Base-by-base conservation (phyloP, 2,797 vertebrate genomes). In the Takifugu rubripes region DNA sequence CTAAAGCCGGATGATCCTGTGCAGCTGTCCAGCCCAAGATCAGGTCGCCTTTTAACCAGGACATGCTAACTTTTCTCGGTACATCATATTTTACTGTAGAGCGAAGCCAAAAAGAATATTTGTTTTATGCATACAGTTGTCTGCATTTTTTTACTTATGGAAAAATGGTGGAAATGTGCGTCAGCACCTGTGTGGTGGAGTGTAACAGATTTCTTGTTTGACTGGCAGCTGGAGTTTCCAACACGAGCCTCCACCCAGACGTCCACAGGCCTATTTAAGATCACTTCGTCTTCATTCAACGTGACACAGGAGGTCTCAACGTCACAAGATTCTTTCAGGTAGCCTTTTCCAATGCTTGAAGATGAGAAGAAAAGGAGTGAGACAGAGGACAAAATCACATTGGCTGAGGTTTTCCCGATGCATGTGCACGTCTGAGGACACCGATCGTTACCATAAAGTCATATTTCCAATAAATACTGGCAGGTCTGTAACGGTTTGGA, bases 21-120 rank as follows among this genome's bases (percentile, higher is more conserved):
- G 21, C 21, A 21, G 21, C 64, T 0, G 0, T 21, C 88, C 85
- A 89, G 0, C 3, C 48, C 40, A 90, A 54, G 0, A 0, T 66
- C 14, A 89, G 75, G 48, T 58, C 55, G 25, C 70, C 72, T 49
- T 54, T 50, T 14, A 49, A 60, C 83, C 89, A 85, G 16, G 46
- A 70, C 17, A 62, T 16, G 0, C 3, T 17, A 25, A 86, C 59
- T 7, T 68, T 49, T 24, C 36, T 2, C 27, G 89, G 85, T 2
- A 56, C 49, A 17, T 70, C 56, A 48, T 77, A 86, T 54, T 89
- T 90, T 25, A 89, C 89, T 90, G 72, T 56, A 33, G 45, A 74
- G 24, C 6, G 52, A 54, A 63, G 54, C 43, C 7, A 56, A 44
- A 58, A 21, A 21, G 21, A 21, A 21, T 21, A 53, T 11, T 9